Evolutionary conservation across 2,113 vertebrate species (phyloP).

Genomic region (Pelobates fuscus): DNA sequence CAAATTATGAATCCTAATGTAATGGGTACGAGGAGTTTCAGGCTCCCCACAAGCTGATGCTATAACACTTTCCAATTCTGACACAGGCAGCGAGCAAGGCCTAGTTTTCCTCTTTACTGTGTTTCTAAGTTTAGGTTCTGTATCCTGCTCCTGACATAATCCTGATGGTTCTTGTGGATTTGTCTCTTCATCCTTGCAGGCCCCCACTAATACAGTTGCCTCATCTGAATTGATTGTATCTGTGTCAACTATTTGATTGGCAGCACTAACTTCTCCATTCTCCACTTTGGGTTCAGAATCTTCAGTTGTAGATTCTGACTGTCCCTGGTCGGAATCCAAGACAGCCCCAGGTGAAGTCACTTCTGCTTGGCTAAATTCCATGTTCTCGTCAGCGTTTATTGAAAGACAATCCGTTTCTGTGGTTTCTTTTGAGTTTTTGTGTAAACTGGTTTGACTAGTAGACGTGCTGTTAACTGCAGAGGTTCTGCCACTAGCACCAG

Average conservation of each 20-base stretch:
- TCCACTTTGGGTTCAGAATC: conserved; percentile 57
- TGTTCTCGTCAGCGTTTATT: conserved; percentile 53
- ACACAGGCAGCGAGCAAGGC: conserved; percentile 90
- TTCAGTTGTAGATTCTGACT: conserved; percentile 53
- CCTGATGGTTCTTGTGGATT: conserved; percentile 53
- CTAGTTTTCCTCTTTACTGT: conserved; percentile 78
- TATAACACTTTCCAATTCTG: conserved; percentile 92
- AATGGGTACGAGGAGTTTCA: conserved; percentile 92
- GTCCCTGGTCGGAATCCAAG: conserved; percentile 58
- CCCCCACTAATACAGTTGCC: conserved; percentile 50
- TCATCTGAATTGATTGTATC: conserved; percentile 54
- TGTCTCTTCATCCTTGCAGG: conserved; percentile 58
- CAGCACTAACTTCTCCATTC: conserved; percentile 58
- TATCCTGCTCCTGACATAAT: conserved; percentile 52
- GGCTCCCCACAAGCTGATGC: conserved; percentile 88
- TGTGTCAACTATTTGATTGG: conserved; percentile 54
- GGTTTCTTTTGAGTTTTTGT: conserved; percentile 60
- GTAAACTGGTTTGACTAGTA: conserved; percentile 61
- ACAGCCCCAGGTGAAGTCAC: conserved; percentile 51
- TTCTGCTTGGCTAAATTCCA: conserved; percentile 57
- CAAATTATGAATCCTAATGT: conserved; percentile 93
- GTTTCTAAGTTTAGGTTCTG: conserved; percentile 64
- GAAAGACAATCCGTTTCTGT: conserved; percentile 54
- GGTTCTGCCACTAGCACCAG: conserved; percentile 49
- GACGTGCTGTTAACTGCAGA: conserved; percentile 56